Evolutionary conservation across 92 coral and sea anemone species (phyloP), one percentile per base, ranked within the genome.

Genomic region (Epizoanthus ramosus): DNA sequence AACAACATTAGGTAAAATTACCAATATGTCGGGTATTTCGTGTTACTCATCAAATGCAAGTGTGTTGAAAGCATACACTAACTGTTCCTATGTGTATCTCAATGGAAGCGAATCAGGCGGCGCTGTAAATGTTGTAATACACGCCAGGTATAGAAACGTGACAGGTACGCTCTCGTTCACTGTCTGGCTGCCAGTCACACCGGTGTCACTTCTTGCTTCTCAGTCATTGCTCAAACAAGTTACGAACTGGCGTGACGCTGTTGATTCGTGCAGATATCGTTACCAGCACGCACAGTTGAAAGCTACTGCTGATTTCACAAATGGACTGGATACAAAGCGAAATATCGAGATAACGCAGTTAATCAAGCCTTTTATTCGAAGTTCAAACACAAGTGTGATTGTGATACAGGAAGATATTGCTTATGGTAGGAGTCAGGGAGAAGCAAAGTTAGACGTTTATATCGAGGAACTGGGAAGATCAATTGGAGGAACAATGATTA

Each of bases 271-370:
- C 17, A 75, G 59, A 81, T 57, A 87, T 57, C 91, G 88, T 68
- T 88, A 88, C 71, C 91, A 88, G 71, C 91, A 88, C 35, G 85
- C 91, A 18, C 86, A 79, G 85, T 61, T 88, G 82, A 85, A 33
- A 63, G 89, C 73, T 8, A 79, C 47, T 52, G 79, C 83, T 13
- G 79, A 79, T 56, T 88, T 88, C 70, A 77, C 71, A 24, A 79
- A 84, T 39, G 88, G 88, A 15, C 7, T 59, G 56, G 76, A 63
- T 7, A 70, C 71, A 4, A 43, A 31, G 74, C 57, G 24, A 13
- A 85, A 70, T 61, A 81, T 85, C 39, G 89, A 84, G 72, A 89
- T 88, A 23, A 88, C 89, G 9, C 88, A 88, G 19, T 47, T 68
- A 50, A 60, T 88, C 28, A 43, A 61, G 25, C 57, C 64, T n/a